A percentile compares a stretch with the other conserved stretches of the same genome.
These are phyloP conservation scores for Sternarchorhynchus goeldii DNA, from an alignment of 2,797 vertebrate species.

Conservation along the genomic window DNA sequence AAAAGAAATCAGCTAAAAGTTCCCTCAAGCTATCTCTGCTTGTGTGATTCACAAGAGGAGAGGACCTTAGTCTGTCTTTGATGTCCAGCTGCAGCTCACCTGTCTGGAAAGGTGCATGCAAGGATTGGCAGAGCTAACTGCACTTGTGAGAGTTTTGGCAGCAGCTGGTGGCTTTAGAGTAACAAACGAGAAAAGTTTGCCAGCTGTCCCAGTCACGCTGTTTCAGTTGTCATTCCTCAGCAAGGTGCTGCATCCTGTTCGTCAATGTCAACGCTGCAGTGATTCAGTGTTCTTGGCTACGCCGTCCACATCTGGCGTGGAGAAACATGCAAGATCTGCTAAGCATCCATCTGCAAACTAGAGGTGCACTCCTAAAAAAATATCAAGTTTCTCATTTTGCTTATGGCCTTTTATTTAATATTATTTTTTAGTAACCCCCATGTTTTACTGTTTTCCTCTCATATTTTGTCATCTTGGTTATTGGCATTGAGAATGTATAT, in stretches of 20 bases:
- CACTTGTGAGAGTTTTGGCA: slow-evolving; percentile 18
- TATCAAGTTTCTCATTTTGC: slow-evolving; percentile 9
- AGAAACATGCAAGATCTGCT: neutral
- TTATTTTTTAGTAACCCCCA: neutral
- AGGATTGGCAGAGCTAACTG: neutral
- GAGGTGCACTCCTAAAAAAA: slow-evolving; percentile 45
- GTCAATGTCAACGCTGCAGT: slow-evolving; percentile 12
- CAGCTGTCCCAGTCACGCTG: neutral
- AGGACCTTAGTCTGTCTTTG: neutral
- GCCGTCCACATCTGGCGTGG: slow-evolving; percentile 40
- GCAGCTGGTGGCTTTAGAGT: neutral
- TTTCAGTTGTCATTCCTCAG: slow-evolving; percentile 4
- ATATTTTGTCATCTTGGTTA: slow-evolving; percentile 11
- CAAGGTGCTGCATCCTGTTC: slow-evolving; percentile 2
- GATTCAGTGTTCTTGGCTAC: neutral
- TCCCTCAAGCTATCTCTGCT: slow-evolving; percentile 6
- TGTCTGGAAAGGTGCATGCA: neutral
- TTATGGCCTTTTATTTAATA: neutral
- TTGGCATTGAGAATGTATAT: neutral
- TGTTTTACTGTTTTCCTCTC: slow-evolving; percentile 35
- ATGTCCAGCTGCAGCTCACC: neutral
- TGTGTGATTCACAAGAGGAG: slow-evolving; percentile 16
- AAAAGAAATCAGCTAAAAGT: neutral
- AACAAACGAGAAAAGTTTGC: neutral
- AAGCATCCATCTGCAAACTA: slow-evolving; percentile 34